phyloP scores from a whole-genome alignment of 2,888 invertebrate species.

The Harpalus rufipes region DNA sequence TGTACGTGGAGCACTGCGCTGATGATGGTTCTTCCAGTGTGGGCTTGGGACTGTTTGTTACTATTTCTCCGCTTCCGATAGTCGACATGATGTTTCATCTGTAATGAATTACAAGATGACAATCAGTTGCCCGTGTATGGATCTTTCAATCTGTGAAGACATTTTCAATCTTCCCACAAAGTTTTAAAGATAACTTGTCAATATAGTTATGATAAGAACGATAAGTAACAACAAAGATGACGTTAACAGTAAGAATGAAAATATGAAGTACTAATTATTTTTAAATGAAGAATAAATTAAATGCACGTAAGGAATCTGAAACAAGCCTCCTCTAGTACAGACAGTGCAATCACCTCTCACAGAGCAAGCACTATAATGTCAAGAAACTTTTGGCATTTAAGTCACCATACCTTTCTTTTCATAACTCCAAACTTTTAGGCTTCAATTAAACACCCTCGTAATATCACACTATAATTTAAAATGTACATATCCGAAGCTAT shows the following conservation, averaged over 20 bases:
- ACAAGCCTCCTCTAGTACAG: conserved; percentile 52
- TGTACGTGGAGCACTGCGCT: conserved; percentile 75
- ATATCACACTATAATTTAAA: conserved; percentile 53
- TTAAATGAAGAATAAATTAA: conserved; percentile 14
- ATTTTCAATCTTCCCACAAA: neutral
- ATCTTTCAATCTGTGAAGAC: neutral
- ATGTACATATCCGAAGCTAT: conserved; percentile 58
- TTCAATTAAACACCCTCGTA: conserved; percentile 53
- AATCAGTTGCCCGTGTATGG: conserved; percentile 14
- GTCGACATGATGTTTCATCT: conserved; percentile 86
- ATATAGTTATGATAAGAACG: neutral
- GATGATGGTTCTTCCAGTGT: conserved; percentile 76
- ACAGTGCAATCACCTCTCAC: conserved; percentile 67
- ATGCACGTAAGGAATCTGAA: conserved; percentile 25
- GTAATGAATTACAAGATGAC: conserved; percentile 72
- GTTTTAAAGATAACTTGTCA: conserved; percentile 23
- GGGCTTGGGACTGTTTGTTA: conserved; percentile 79
- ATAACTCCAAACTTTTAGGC: conserved; percentile 64
- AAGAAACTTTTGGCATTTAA: conserved; percentile 67
- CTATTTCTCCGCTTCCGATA: conserved; percentile 82
- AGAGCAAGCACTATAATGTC: conserved; percentile 60
- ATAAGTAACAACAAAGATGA: conserved; percentile 25
- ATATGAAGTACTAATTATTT: conserved; percentile 9
- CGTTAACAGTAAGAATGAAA: conserved; percentile 19
- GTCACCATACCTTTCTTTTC: conserved; percentile 66